Conservation (phyloP, 2,113 vertebrate species). For the Macrotus californicus region DNA sequence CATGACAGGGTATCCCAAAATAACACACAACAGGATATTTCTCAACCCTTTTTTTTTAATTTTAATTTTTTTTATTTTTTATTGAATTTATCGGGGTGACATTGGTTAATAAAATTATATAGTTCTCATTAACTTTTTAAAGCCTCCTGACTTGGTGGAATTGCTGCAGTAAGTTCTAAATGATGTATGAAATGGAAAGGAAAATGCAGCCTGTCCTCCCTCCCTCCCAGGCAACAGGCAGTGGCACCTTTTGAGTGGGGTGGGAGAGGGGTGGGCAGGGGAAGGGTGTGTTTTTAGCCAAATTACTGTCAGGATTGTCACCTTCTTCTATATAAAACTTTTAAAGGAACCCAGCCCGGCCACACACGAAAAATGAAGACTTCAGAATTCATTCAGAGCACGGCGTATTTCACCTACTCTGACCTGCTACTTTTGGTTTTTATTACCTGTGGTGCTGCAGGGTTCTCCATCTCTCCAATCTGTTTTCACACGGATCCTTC, state of each 20-base stretch:
- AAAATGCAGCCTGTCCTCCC: slow-evolving; percentile 48
- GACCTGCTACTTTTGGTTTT: neutral
- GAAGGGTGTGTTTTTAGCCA: neutral
- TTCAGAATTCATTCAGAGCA: neutral
- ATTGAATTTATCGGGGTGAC: neutral
- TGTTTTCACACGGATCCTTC: neutral
- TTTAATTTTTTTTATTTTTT: neutral
- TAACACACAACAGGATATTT: slow-evolving; percentile 56
- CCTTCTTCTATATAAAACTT: neutral
- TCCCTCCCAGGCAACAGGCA: neutral
- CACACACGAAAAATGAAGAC: neutral
- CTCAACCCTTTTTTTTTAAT: slow-evolving; percentile 48
- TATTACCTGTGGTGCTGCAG: neutral
- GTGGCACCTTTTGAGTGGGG: neutral
- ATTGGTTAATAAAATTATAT: neutral
- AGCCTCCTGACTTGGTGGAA: slow-evolving; percentile 70
- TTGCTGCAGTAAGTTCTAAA: slow-evolving; percentile 59
- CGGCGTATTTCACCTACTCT: neutral
- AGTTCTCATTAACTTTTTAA: slow-evolving; percentile 67
- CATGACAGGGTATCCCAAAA: slow-evolving; percentile 18
- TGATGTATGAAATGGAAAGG: slow-evolving; percentile 66
- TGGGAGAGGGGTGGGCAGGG: too few species aligned
- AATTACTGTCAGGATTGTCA: slow-evolving; percentile 5
- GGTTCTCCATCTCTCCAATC: neutral
- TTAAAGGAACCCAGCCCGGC: neutral